Conservation (phyloP, 1,140 invertebrate genomes). For the Listronotus bonariensis region DNA sequence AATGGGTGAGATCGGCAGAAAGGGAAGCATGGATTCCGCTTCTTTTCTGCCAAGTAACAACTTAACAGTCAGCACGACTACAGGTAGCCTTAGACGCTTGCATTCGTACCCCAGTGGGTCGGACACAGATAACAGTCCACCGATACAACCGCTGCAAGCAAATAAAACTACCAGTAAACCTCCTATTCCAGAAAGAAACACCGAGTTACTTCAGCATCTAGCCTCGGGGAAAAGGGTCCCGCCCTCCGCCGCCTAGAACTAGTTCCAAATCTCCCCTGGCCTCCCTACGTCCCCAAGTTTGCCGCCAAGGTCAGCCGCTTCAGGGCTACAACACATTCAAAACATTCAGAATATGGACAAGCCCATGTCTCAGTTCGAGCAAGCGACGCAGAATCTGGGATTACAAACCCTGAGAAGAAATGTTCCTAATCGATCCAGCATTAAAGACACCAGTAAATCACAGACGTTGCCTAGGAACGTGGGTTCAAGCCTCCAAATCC, state of each 20-base stretch:
- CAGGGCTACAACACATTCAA: constrained; percentile 53
- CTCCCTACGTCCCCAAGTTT: constrained; percentile 73
- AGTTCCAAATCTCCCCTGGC: constrained; percentile 80
- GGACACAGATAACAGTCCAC: constrained; percentile 72
- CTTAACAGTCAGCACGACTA: constrained; percentile 51
- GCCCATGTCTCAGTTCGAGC: constrained; percentile 53
- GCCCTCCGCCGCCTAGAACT: constrained; percentile 84
- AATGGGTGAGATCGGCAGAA: constrained; percentile 61
- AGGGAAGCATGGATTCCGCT: constrained; percentile 62
- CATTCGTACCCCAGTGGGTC: constrained; percentile 77
- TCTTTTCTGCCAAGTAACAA: constrained; percentile 52
- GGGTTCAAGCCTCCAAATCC: constrained; percentile 52
- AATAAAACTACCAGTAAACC: constrained; percentile 64
- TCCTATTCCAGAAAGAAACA: constrained; percentile 77
- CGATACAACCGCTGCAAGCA: constrained; percentile 59
- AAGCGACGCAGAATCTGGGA: constrained; percentile 53
- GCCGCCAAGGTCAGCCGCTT: constrained; percentile 59
- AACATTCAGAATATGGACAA: constrained; percentile 53
- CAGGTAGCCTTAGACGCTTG: constrained; percentile 67
- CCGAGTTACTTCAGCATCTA: constrained; percentile 67
- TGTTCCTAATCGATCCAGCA: constrained; percentile 50
- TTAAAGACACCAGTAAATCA: constrained; percentile 52
- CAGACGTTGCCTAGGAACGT: constrained; percentile 54
- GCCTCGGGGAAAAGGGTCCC: constrained; percentile 73
- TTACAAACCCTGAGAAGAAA: constrained; percentile 52